Evolutionary conservation across 2,797 vertebrate genomes (phyloP).

Genomic region (Melopsittacus undulatus): DNA sequence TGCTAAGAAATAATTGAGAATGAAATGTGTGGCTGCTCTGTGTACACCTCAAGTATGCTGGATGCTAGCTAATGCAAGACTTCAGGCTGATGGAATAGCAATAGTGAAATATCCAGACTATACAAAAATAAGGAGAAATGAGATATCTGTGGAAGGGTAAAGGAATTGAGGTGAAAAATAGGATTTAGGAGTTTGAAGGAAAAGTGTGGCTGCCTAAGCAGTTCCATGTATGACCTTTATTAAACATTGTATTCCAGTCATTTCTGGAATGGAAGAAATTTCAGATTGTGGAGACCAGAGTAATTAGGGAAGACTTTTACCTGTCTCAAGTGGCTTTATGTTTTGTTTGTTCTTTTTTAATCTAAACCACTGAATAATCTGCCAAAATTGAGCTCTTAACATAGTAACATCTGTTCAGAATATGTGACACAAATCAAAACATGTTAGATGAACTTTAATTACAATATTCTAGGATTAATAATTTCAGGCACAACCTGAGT

Average conservation of each 20-base stretch:
- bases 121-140: neutral
- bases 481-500: neutral
- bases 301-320: neutral
- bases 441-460: neutral
- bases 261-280: conserved; percentile 22
- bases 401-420: neutral
- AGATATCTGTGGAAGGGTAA: neutral
- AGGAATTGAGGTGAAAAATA: neutral
- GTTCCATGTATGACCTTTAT: neutral
- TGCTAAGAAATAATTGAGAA: neutral
- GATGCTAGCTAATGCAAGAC: neutral
- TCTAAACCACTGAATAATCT: neutral
- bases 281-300: neutral
- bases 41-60: neutral
- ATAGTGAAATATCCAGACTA: neutral
- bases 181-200: neutral
- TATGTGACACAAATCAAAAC: neutral
- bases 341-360: neutral
- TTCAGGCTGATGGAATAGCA: neutral
- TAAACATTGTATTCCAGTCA: neutral
- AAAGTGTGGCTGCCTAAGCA: neutral
- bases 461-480: neutral
- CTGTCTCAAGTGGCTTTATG: neutral
- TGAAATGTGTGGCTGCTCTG: neutral
- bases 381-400: neutral